These are phyloP conservation scores for Notothenia rossii DNA, from an alignment of 2,113 vertebrate species.

Conservation along the genomic window DNA sequence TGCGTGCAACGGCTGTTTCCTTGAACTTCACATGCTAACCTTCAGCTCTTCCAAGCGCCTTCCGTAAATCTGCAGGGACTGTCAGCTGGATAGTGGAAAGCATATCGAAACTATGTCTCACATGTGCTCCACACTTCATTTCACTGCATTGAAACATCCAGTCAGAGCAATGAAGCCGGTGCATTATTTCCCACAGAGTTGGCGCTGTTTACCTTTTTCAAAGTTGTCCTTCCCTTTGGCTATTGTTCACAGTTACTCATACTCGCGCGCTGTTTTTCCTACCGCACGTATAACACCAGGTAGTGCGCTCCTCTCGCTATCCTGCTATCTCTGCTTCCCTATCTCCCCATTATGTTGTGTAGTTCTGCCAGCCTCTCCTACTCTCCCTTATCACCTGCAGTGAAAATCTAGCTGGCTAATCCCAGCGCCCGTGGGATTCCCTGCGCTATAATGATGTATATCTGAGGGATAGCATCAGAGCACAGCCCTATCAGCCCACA, in stretches of 20 bases:
- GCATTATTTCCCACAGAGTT: conserved; percentile 19
- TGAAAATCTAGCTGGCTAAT: conserved; percentile 78
- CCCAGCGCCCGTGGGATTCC: conserved; percentile 74
- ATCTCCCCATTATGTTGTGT: conserved; percentile 76
- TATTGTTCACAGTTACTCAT: conserved; percentile 68
- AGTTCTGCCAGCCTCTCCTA: conserved; percentile 66
- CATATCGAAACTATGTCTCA: conserved; percentile 29
- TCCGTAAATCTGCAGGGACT: conserved; percentile 35
- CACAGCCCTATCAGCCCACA: conserved; percentile 75
- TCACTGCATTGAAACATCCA: conserved; percentile 38
- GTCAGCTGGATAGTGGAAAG: conserved; percentile 19
- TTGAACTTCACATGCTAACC: conserved; percentile 44
- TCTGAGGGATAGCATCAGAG: conserved; percentile 80
- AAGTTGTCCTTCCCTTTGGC: conserved; percentile 65
- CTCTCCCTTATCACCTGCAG: conserved; percentile 77
- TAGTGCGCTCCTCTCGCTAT: conserved; percentile 56
- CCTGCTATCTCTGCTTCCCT: conserved; percentile 66
- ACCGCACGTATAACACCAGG: conserved; percentile 46
- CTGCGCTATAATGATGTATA: conserved; percentile 77
- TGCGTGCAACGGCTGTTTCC: conserved; percentile 19
- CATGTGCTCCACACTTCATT: conserved; percentile 22
- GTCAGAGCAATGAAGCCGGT: conserved; percentile 11
- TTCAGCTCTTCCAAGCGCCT: conserved; percentile 26
- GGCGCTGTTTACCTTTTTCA: conserved; percentile 53
- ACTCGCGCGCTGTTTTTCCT: conserved; percentile 47